Evolutionary conservation across 2,113 vertebrate genomes (phyloP), one percentile per base, ranked within the genome.

Genomic region (Monarcha castaneiventris): DNA sequence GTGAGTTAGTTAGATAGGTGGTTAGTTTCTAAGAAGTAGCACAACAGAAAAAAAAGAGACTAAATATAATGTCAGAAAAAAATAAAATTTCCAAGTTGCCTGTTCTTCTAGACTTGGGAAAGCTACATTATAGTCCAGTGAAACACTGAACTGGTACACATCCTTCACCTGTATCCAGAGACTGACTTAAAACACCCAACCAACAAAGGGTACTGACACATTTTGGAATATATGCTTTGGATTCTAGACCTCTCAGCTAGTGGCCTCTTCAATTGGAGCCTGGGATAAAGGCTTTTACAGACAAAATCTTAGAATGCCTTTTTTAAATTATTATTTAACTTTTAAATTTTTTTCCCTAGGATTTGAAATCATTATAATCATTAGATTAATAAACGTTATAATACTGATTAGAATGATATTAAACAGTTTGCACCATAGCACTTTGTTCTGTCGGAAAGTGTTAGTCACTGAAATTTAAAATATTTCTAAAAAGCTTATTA

Each of bases 211-310:
- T 52, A 14, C 18, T 30, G 16, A 41, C 2, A 89, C 49, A 48
- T 76, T 46, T 32, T 62, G 21, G 7, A 75, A 67, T 22, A 63
- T 17, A 16, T 59, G 0, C 7, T 84, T 66, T 37, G 20, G 21
- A 59, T 44, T 89, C 44, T 41, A 59, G 1, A 9, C 61, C 49
- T 84, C 11, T 49, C 23, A 67, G 27, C 7, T 73, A 46, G 2
- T 12, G 10, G 2, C 2, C 13, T 37, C 2, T 3, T 51, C 13
- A 51, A 0, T 0, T 66, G 21, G 37, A 79, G 8, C 5, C 6
- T 44, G 30, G 5, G 13, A 71, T 48, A 63, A 62, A 84, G 6
- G 10, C 2, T 61, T 13, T n/a, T 51, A 35, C 15, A 63, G 10
- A 4, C 10, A 78, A 84, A 74, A 10, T 4, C 67, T 30, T 41